Evolutionary conservation across 2,888 invertebrate species (phyloP), one percentile per base, ranked within the genome.

Genomic region (Standfussiana lucernea): DNA sequence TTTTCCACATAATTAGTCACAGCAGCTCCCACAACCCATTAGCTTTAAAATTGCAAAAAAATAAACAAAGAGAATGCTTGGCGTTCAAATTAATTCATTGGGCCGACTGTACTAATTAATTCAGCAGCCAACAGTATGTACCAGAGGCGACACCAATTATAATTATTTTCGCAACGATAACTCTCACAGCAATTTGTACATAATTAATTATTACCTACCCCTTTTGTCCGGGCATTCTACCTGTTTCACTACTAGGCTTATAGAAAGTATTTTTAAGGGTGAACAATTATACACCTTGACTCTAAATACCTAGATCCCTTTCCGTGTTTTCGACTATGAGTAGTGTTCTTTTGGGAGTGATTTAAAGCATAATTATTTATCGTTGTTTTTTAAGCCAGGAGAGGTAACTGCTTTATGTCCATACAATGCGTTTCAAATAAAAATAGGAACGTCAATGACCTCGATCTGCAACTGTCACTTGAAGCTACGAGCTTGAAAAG

Each of bases 21-120:
- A 76, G 37, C n/a, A 79, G 28, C 35, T 72, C 62, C 72, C 74
- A 64, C 61, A 83, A 74, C 76, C 74, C 71, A 79, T 83, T 83
- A 84, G 32, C 69, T 81, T 87, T 86, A 83, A 86, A 80, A 82
- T 84, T 75, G 56, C 61, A 72, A 82, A 78, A 70, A 74, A 67
- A 45, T 18, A 84, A 77, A 82, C 84, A 84, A 80, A 88, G 72
- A 65, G 42, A 84, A 77, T 61, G 80, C 74, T 83, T 61, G 79
- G 69, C 77, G 73, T 70, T 75, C 82, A 83, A 88, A 90, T 89
- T 85, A 89, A 89, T 90, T 88, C 82, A 89, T 83, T 82, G 68
- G 79, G 72, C 75, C 81, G 88, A 86, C 87, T 87, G 87, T 87
- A 80, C 85, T 89, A 88, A 90, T 90, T 89, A 90, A 90, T 90